These are phyloP conservation scores for Piscicola geometra DNA, from an alignment of 2,888 invertebrate genomes.

Conservation along the genomic window DNA sequence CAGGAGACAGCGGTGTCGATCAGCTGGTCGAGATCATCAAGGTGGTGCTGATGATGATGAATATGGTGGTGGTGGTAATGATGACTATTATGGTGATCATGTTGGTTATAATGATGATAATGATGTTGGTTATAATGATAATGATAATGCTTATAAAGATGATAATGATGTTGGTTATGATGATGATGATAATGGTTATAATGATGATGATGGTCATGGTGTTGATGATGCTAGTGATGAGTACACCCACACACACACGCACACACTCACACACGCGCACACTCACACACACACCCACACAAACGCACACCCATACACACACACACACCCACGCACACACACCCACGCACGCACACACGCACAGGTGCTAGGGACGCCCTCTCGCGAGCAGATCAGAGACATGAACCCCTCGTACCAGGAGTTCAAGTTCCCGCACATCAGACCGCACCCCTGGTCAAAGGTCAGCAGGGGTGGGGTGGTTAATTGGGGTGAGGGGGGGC, in stretches of 20 bases:
- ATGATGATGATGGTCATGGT: constrained; percentile 19
- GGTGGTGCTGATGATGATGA: constrained; percentile 55
- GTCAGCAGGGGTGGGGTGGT: too few relatives aligned
- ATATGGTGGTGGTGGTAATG: too few relatives aligned
- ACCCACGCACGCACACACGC: neutral
- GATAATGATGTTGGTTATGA: too few relatives aligned
- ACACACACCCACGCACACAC: too few relatives aligned
- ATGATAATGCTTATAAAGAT: too few relatives aligned
- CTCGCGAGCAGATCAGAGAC: constrained; percentile 97
- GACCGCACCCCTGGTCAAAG: constrained; percentile 99
- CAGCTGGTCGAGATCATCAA: constrained; percentile 99
- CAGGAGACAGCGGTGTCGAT: constrained; percentile 97
- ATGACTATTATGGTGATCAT: too few relatives aligned
- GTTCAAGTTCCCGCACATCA: constrained; percentile 99
- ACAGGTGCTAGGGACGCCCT: constrained; percentile 78
- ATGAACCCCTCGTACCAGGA: constrained; percentile 99
- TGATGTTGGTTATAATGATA: too few relatives aligned
- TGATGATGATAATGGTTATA: neutral
- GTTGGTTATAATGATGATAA: too few relatives aligned
- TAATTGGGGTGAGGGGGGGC: too few relatives aligned
- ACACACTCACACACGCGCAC: constrained; percentile 56
- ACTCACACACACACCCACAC: neutral
- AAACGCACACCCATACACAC: too few relatives aligned
- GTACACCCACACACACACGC: neutral
- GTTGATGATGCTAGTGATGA: constrained; percentile 18